Base-by-base conservation (phyloP, 2,797 vertebrate genomes). In the Sebastes oblongus region DNA sequence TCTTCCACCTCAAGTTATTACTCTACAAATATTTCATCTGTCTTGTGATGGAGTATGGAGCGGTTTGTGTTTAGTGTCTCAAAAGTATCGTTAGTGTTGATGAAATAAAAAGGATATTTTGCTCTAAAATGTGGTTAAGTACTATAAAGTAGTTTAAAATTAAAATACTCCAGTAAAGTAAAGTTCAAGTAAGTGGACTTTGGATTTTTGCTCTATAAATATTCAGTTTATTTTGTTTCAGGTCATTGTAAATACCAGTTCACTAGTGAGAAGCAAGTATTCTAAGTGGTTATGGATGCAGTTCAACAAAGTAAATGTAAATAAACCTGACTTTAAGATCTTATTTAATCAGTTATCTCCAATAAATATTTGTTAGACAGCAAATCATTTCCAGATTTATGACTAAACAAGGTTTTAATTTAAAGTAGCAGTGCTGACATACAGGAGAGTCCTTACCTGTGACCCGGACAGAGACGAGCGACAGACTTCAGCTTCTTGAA, bases 371-470 rank as follows among this genome's bases (percentile, higher is more conserved):
- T 27, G 32, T 29, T 3, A 39, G 9, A n/a, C 8, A 29, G 10
- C 13, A 24, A 20, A 59, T 60, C 1, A 56, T 34, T 59, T 58
- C 7, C 46, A 56, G 8, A 68, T 83, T 46, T 20, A 64, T 9
- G 61, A 18, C 50, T 54, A 52, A 77, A 54, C 14, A 54, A 34
- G 24, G 27, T 2, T 81, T 71, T 62, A 9, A 70, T 80, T 22
- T 22, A 18, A 78, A 75, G 60, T 36, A 65, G 14, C 59, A 39
- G 58, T 12, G 27, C 18, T 29, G 59, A 50, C 34, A 77, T 3
- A 76, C 1, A 11, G 72, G 32, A 66, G 73, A 64, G 80, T 77
- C 72, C 92, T 93, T 94, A 95, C 94, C 94, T 94, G 89, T 68
- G 65, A 83, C 46, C 62, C 78, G 75, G 89, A 86, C 72, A 79